Base-by-base conservation (phyloP, 2,888 invertebrate species). In the Hirtodrosophila confusa region DNA sequence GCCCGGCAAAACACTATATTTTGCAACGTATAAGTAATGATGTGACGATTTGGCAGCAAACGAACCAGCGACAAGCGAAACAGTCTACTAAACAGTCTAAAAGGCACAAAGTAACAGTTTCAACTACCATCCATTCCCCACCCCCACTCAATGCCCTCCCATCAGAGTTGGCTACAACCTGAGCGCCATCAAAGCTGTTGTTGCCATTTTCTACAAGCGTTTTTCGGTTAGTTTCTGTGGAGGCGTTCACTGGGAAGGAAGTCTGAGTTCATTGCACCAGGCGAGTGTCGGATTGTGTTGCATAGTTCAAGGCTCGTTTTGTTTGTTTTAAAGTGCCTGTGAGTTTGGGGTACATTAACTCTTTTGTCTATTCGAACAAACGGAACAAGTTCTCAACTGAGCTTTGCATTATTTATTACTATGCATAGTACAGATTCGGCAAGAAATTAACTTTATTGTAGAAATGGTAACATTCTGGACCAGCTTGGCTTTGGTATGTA, bases 11-110 rank as follows among this genome's bases (percentile, higher is more conserved):
- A 73, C 83, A 78, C 80, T 79, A 71, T 79, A 74, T 83, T 82
- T 86, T 64, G 67, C 44, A 56, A 45, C 55, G 76, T 74, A 86
- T 82, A 82, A 82, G 84, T 82, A 82, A 82, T 82, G 82, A 82
- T 82, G 82, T 82, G 82, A 82, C 85, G 82, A 82, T 83, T 82
- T 82, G 82, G 87, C 80, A 74, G 86, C 56, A 51, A 72, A 74
- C 72, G 65, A 74, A 47, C 69, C 71, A 73, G 53, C 75, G 70
- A 75, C 73, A 69, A 73, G 75, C 72, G 40, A 69, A 74, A 60
- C 44, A 33, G 58, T 43, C 74, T 53, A 47, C 69, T 62, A 68
- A 73, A 62, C 54, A 74, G 54, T 31, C 35, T 51, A 37, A 47
- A 70, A 41, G 45, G 45, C 31, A 31, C 4, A 31, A 1, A 31